Base-by-base conservation (phyloP, 2,797 vertebrate species). In the Triplophysa yarkandensis region DNA sequence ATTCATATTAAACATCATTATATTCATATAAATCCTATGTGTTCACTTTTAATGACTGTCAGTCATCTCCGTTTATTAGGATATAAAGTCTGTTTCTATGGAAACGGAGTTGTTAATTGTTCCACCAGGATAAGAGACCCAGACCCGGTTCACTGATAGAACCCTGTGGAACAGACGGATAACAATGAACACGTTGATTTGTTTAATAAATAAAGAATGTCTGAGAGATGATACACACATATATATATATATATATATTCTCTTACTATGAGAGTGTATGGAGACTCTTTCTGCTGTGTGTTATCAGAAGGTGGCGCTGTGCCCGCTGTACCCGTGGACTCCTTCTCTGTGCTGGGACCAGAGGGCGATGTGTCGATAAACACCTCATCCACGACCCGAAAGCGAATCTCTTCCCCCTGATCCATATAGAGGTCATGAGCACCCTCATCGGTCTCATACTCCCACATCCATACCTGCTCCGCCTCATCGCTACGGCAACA, bases 401-500 rank as follows among this genome's bases (percentile, higher is more conserved):
- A 98, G 39, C 97, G 94, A 82, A 99, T 92, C 82, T 99, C 95
- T 86, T 99, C 98, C 0, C 98, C 96, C 0, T 93, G 93, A 88
- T 99, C 98, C 98, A 99, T 98, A 89, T 98, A 99, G 79, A 99
- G 93, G 89, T 99, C 98, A 0, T 99, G 98, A 1, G 97, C 95
- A 0, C 98, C 98, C 81, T 98, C 98, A 11, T 99, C 98, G 0
- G 97, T 99, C 90, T 98, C 97, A 0, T 99, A 99, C 78, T 99
- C 98, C 98, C 98, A 99, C 9, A 98, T 92, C 98, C 98, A 99
- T 48, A 99, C 97, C 80, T 98, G 97, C 87, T 99, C 98, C 0
- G 95, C 89, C 77, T 99, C 97, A 1, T 99, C 98, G 0, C 98
- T 99, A 87, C 25, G 0, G 48, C 64, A 9, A 23, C 0, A 68